These are phyloP conservation scores for Triops cancriformis DNA, from an alignment of 1,140 invertebrate species.

Conservation along the genomic window DNA sequence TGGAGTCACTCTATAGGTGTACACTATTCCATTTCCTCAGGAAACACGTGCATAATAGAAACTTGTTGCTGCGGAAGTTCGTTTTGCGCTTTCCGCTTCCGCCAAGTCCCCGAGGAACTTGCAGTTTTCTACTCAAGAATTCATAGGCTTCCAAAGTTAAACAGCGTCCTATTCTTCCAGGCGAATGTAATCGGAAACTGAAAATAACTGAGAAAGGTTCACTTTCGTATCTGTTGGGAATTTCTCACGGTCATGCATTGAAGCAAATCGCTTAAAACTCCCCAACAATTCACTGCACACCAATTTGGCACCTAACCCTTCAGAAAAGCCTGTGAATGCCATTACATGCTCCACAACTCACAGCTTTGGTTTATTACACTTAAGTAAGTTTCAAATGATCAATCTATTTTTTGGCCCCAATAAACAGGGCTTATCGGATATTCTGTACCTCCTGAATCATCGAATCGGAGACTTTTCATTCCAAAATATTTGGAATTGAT, in stretches of 20 bases:
- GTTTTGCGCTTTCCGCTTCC: neutral
- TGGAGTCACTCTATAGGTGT: neutral
- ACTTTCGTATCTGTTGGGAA: neutral
- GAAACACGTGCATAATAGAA: neutral
- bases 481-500: no score
- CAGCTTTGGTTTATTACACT: no score
- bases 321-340: no score
- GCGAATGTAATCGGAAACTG: conserved; percentile 5
- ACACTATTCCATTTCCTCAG: neutral
- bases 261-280: neutral
- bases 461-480: no score
- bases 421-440: no score
- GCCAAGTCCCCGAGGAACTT: neutral
- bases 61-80: neutral
- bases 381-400: no score
- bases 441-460: no score
- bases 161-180: neutral
- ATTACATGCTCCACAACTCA: no score
- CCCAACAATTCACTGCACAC: neutral
- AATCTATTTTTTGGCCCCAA: no score
- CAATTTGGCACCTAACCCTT: neutral
- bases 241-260: conserved; percentile 10
- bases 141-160: neutral
- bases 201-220: neutral
- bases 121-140: neutral